Conservation (phyloP, 1,140 invertebrate genomes). For the Octopus sinensis region DNA sequence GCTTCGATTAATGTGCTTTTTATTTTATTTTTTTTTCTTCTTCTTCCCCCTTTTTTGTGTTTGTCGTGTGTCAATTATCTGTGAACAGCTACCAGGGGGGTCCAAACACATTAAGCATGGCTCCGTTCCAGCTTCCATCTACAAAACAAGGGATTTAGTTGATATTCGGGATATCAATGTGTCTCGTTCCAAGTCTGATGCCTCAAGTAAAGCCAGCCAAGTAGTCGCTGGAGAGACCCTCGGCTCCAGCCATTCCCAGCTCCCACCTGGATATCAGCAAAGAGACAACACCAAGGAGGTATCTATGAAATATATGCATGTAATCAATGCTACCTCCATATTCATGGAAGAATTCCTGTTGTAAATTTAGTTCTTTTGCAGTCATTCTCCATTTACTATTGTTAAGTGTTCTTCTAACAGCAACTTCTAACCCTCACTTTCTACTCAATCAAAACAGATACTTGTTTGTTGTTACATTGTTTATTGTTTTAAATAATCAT, state of each 20-base stretch:
- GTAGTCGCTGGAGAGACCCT: not conserved
- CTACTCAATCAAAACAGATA: too few species aligned
- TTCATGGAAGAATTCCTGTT: not conserved
- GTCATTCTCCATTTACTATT: too few species aligned
- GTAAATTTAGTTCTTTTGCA: too few species aligned
- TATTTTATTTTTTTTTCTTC: not conserved
- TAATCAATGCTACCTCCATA: constrained; percentile 3
- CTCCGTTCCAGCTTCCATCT: constrained; percentile 28
- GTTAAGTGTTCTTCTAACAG: too few species aligned
- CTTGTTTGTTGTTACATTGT: too few species aligned
- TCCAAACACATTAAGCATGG: constrained; percentile 28
- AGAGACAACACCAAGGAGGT: not conserved
- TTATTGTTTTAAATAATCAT: too few species aligned
- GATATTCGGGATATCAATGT: constrained; percentile 18
- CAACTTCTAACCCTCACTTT: too few species aligned
- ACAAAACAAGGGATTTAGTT: constrained; percentile 13
- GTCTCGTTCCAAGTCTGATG: constrained; percentile 35
- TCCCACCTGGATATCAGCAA: not conserved
- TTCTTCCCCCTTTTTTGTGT: not conserved
- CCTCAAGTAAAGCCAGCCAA: constrained; percentile 14
- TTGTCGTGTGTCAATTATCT: constrained; percentile 11
- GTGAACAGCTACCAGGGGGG: constrained; percentile 24
- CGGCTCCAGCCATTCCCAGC: not conserved
- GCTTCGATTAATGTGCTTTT: constrained; percentile 3
- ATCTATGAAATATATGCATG: constrained; percentile 9